Conservation (phyloP, 1,140 invertebrate genomes). For the Philotrypesis tridentata region DNA sequence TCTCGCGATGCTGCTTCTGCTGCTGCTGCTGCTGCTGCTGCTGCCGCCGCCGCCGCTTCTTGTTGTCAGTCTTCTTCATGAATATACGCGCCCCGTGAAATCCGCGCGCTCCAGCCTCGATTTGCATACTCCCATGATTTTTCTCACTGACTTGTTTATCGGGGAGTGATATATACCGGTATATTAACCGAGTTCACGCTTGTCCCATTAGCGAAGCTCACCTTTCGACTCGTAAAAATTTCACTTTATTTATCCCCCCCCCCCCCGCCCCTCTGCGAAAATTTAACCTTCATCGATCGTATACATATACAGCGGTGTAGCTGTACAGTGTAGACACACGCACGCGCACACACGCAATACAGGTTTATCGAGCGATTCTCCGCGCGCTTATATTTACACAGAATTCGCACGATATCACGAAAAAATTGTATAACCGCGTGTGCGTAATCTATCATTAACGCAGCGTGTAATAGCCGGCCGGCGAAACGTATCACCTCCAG, state of each 20-base stretch:
- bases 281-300: too few relatives aligned
- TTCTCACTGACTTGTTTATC: not conserved
- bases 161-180: not conserved
- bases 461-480: not conserved
- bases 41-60: too few relatives aligned
- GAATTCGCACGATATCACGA: not conserved
- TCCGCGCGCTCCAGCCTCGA: not conserved
- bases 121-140: conserved; percentile 6
- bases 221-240: too few relatives aligned
- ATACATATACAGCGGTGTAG: not conserved
- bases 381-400: not conserved
- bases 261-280: too few relatives aligned
- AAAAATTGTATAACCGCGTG: conserved; percentile 5
- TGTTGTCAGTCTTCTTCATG: not conserved
- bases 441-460: not conserved
- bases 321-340: too few relatives aligned
- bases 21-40: too few relatives aligned
- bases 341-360: too few relatives aligned
- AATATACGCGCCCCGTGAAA: not conserved
- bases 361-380: not conserved
- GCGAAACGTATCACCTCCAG: not conserved
- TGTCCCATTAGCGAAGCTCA: not conserved
- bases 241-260: too few relatives aligned
- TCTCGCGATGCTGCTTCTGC: not conserved
- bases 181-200: not conserved